Evolutionary conservation across 1,140 invertebrate genomes (phyloP), one percentile per base, ranked within the genome.

Genomic region (Choristoneura fumiferana): DNA sequence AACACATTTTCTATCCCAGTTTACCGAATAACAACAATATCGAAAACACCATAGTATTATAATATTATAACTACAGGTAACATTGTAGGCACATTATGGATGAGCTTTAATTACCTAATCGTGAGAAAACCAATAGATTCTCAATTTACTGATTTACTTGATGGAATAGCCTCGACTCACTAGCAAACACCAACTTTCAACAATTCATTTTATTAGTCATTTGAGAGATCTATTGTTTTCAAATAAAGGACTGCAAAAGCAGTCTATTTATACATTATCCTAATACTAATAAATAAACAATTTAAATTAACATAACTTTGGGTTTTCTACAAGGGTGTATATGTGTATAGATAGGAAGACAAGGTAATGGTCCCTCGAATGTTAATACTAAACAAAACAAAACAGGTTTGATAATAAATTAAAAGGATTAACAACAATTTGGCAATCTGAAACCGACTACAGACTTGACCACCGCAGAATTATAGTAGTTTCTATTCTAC

Each of bases 71-170:
- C 85, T 88, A 88, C 82, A 86, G 85, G 85, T 88, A 88, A 88
- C 85, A 88, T 86, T 74, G 81, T 88, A 86, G 85, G 85, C 85
- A 88, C 85, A 79, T 88, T 69, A 73, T 84, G 75, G 69, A 80
- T 85, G 83, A 86, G 84, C 84, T 85, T 77, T 70, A 60, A 60
- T 70, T 77, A 76, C 68, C 70, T 76, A 69, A 67, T 53, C 37
- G 13, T 45, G 17, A 17, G 8, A 54, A 49, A 49, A 49, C 10
- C 43, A 49, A 49, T 49, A 49, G 43, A 49, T 49, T 49, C 43
- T 49, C 43, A 22, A n/a, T 49, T 29, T 12, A 29, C 22, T 43
- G 40, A 43, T 43, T 17, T 43, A 49, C 22, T 33, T 49, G 43
- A 18, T 49, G 43, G 43, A 49, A 22, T 29, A 49, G 43, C 43